Evolutionary conservation across 1,140 invertebrate species (phyloP), one percentile per base, ranked within the genome.

Genomic region (Leptestheria dahalacensis): DNA sequence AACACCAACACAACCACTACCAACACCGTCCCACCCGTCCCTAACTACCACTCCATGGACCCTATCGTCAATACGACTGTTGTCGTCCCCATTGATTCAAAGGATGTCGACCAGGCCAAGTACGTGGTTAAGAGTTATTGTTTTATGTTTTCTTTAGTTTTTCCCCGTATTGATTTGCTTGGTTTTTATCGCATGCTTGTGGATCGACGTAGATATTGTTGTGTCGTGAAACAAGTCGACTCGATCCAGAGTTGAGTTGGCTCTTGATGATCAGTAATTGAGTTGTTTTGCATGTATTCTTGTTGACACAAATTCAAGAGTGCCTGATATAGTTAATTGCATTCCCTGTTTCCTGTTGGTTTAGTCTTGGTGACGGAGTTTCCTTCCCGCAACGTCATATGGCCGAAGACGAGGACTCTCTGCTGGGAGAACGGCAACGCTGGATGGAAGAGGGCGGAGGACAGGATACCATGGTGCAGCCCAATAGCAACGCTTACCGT

Each of bases 21-120:
- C n/a, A n/a, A n/a, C n/a, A n/a, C n/a, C n/a, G n/a, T n/a, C n/a
- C 6, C 33, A 9, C 33, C 33, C 15, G 33, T 41, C 33, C 33
- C 33, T 29, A 78, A 78, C 67, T 91, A 91, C 81, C 81, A 90
- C 76, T 88, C 88, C 64, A 91, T 91, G 87, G 88, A 82, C 53
- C 53, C 53, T 41, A n/a, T 28, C 15, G 26, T 41, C 53, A 24
- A 41, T 29, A 56, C 12, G 6, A 15, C 33, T 41, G 15, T 15
- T 15, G 33, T 41, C 33, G 15, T 41, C 6, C 33, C 33, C 6
- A 15, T 41, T 15, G 33, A 41, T 9, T 41, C 33, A 41, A 41
- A 41, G 33, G 33, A 41, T 9, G 33, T 15, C 6, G 6, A 41
- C 6, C 33, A 41, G 15, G 15, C 33, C 33, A 41, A 41, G 33